These are phyloP conservation scores for Gambusia affinis DNA, from an alignment of 2,113 vertebrate genomes.

Conservation along the genomic window DNA sequence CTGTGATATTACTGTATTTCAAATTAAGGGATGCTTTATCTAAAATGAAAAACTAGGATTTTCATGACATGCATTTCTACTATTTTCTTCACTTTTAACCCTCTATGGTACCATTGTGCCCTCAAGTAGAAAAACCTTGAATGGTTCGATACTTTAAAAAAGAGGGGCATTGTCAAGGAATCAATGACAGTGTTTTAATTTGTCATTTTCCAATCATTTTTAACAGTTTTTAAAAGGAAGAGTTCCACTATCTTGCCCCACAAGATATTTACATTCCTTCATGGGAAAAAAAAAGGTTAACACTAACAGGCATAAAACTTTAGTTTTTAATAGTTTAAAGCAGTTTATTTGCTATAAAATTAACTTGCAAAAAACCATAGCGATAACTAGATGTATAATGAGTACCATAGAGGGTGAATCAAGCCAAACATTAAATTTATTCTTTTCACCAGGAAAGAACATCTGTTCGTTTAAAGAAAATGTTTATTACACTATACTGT, in stretches of 20 bases:
- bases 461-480: conserved; percentile 22
- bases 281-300: not conserved
- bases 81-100: conserved; percentile 12
- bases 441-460: conserved; percentile 29
- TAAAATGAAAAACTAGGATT: conserved; percentile 83
- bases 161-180: not conserved
- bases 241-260: not conserved
- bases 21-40: conserved; percentile 45
- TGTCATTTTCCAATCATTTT: not conserved
- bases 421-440: not conserved
- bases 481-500: conserved; percentile 57
- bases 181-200: not conserved
- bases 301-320: not conserved
- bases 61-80: conserved; percentile 78
- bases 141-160: no score
- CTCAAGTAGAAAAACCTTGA: not conserved
- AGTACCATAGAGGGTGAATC: not conserved
- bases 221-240: no score
- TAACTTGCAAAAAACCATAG: not conserved
- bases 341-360: not conserved
- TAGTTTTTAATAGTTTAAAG: not conserved
- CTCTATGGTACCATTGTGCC: no score
- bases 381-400: not conserved
- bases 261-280: not conserved
- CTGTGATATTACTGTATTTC: conserved; percentile 66